Percentiles rank a stretch among this genome's conserved stretches.
Evolutionary conservation across 2,797 vertebrate genomes (phyloP).

Genomic region (Thripadectes ignobilis): DNA sequence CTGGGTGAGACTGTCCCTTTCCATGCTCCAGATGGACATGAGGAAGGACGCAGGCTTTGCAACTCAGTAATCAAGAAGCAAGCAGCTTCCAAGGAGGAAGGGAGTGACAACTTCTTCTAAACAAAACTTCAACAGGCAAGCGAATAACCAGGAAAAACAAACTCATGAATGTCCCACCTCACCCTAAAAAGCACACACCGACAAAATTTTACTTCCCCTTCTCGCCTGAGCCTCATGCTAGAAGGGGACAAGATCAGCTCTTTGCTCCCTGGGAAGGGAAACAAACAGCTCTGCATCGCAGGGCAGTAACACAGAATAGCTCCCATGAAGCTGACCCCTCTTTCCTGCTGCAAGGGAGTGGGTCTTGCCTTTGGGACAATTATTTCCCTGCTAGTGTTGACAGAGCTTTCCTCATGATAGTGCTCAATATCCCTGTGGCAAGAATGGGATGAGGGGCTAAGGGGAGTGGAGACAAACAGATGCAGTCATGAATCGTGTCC

Average conservation of each 20-base stretch:
- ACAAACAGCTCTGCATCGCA: not conserved
- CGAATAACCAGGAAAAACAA: not conserved
- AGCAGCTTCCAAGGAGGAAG: not conserved
- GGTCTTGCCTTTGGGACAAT: not conserved
- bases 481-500: not conserved
- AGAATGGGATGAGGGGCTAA: fast-evolving
- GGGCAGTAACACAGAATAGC: fast-evolving
- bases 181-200: not conserved
- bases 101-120: not conserved
- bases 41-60: not conserved
- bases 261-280: not conserved
- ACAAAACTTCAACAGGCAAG: not conserved
- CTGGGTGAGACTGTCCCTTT: not conserved
- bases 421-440: fast-evolving
- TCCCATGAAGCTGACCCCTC: not conserved
- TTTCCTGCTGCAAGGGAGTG: not conserved
- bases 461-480: not conserved
- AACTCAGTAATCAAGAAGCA: not conserved
- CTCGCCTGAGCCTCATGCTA: not conserved
- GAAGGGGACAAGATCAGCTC: not conserved
- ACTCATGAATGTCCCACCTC: not conserved
- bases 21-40: not conserved
- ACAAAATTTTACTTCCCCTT: not conserved
- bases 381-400: fast-evolving
- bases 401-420: not conserved